Evolutionary conservation across 2,888 invertebrate species (phyloP), one percentile per base, ranked within the genome.

Genomic region (Ophraella communa): DNA sequence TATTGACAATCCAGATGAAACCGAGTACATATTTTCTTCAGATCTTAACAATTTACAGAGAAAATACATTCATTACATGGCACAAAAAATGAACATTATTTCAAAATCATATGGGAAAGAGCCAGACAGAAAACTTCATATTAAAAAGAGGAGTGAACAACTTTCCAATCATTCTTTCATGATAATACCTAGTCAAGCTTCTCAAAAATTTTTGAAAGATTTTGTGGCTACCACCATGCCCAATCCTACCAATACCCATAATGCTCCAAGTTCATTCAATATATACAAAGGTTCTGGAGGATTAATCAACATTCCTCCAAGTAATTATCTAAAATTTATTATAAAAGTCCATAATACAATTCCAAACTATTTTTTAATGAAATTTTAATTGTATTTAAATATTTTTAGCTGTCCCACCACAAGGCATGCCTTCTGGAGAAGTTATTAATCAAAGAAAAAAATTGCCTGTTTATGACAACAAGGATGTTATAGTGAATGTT

Each of bases 101-200:
- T 92, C 93, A 1, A 92, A 91, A 83, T 94, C 93, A 74, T 86
- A 89, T 83, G 94, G 94, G 85, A 92, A 87, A 84, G 87, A 81
- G 64, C 80, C 80, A 1, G 71, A 79, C 52, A 66, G 77, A 10
- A 66, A 72, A 52, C 52, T 77, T 7, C 76, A 75, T 33, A 69
- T 77, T 11, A 73, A 69, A 35, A 77, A 77, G 55, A 72, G 65
- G 62, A 64, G 62, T 20, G 64, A 69, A 63, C 64, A 72, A 56
- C 24, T 74, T 33, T 39, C 70, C 23, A 70, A 72, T 65, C 70
- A 74, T 23, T 72, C 72, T 1, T 73, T 75, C 60, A 59, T 68
- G 11, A 64, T 76, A 0, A 49, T 59, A 14, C 60, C 73, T 7
- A 68, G 70, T 60, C 59, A 66, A n/a, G 53, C 18, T 1, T 58